Evolutionary conservation across 2,888 invertebrate genomes (phyloP), one percentile per base, ranked within the genome.

Genomic region (Colletes collaris): DNA sequence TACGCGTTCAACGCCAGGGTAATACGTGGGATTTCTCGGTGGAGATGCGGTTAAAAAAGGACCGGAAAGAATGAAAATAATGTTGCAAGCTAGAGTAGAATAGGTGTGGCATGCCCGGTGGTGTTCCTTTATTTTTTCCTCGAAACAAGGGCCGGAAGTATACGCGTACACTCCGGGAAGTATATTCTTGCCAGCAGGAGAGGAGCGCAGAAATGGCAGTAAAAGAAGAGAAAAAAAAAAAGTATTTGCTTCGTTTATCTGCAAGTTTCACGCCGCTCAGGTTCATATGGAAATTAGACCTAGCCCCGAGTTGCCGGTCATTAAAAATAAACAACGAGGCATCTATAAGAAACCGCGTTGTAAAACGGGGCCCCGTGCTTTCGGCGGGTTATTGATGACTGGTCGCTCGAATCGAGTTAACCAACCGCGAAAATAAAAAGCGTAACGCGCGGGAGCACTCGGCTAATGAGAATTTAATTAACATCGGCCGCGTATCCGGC

Each of bases 401-500:
- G 37, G n/a, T 53, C 13, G 10, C 46, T 5, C 11, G 52, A 64
- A 60, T 58, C 27, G 10, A 65, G 6, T 8, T 49, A 56, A 71
- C 49, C 55, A 55, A 13, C 40, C 60, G 27, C 4, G 40, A 44
- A 50, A 16, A 66, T 44, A n/a, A 75, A 69, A 77, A 70, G 35
- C 19, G 58, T 40, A 44, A 44, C 63, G 19, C 10, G 49, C 58
- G 50, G 53, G 62, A 63, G 35, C 53, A 52, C 58, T 27, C 49
- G 56, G 27, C 55, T 82, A 84, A 84, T 71, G 80, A 82, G 80
- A 80, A 76, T 82, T 80, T 76, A 84, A 78, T 84, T 82, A 83
- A 80, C 72, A 66, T 8, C 44, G 52, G 52, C 35, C 71, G 53
- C 35, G 58, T 73, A 64, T 62, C 58, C 67, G 70, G 10, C 56